Evolutionary conservation across 2,113 vertebrate species (phyloP), one percentile per base, ranked within the genome.

Genomic region (Corythornis vintsioides): DNA sequence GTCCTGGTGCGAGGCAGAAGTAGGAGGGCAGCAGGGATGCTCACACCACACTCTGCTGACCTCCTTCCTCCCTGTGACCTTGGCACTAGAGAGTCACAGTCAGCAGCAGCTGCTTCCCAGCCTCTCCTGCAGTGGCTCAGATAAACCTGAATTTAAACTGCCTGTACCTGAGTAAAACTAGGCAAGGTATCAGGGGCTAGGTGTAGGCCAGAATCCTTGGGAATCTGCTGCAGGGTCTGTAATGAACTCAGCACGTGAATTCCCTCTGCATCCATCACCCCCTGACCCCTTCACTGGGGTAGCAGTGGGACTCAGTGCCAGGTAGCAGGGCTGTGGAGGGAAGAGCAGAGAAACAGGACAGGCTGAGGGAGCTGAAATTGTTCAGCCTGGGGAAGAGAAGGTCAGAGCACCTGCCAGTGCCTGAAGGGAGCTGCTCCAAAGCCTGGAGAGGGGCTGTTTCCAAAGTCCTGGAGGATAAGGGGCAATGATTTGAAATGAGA

Each of bases 251-350:
- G 65, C 16, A 42, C 61, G 31, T 77, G 65, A 15, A 56, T 74
- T 86, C 18, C 14, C 33, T 55, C 50, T 2, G 2, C 28, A 24
- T 3, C 0, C 0, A 10, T 17, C 1, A 0, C 5, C 15, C 42
- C 24, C 15, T 26, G 15, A 4, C 3, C 5, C 48, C 14, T 13
- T 35, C 1, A 0, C 64, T 19, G 18, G 48, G n/a, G 13, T 4
- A 35, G 43, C 25, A 4, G 28, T 40, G 53, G 70, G 28, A 18
- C 28, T 18, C 3, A 2, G 87, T 3, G 52, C 47, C 38, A 47
- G 45, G 52, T 11, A 45, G 21, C 25, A 20, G 61, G 6, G 25
- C 14, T 59, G 45, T 9, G 29, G 40, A 57, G n/a, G 66, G 24
- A n/a, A 5, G 16, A 80, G 50, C 56, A 63, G 48, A 25, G 66